Evolutionary conservation across 2,888 invertebrate genomes (phyloP).

Genomic region (Dastarcus helophoroides): DNA sequence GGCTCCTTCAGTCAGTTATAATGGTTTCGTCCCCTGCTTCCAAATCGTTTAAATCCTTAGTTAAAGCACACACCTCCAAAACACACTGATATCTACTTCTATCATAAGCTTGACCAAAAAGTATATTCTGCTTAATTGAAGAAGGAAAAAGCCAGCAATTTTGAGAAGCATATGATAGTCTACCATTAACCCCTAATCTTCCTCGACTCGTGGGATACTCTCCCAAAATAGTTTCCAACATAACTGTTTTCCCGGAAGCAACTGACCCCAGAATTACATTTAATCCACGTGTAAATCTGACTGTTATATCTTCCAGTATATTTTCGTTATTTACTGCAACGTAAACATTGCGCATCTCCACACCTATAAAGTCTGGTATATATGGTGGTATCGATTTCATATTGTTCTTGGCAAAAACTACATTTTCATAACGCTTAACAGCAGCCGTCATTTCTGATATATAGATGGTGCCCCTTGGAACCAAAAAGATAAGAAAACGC

Average conservation of each 20-base stretch:
- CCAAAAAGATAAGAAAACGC: no score
- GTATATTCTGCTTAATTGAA: constrained; percentile 13
- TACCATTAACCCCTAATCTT: constrained; percentile 17
- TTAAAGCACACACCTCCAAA: constrained; percentile 50
- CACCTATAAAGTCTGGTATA: no score
- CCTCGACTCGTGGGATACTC: constrained; percentile 33
- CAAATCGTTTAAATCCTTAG: constrained; percentile 42
- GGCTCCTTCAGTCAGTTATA: constrained; percentile 9
- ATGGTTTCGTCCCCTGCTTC: constrained; percentile 27
- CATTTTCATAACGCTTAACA: no score
- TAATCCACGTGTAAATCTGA: constrained; percentile 36
- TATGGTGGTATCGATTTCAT: no score
- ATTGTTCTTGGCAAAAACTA: no score
- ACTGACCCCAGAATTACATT: constrained; percentile 52
- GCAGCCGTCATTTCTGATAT: no score
- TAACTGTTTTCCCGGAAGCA: constrained; percentile 50
- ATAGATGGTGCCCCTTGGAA: no score
- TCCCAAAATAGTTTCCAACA: constrained; percentile 34
- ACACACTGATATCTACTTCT: constrained; percentile 45
- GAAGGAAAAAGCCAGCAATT: constrained; percentile 13
- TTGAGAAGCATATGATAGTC: constrained; percentile 11
- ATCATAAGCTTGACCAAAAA: constrained; percentile 32
- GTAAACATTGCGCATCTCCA: constrained; percentile 19
- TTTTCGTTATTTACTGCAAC: constrained; percentile 21
- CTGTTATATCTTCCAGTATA: constrained; percentile 36